phyloP scores from a whole-genome alignment of 2,888 invertebrate species.

The Orthosia gothica region DNA sequence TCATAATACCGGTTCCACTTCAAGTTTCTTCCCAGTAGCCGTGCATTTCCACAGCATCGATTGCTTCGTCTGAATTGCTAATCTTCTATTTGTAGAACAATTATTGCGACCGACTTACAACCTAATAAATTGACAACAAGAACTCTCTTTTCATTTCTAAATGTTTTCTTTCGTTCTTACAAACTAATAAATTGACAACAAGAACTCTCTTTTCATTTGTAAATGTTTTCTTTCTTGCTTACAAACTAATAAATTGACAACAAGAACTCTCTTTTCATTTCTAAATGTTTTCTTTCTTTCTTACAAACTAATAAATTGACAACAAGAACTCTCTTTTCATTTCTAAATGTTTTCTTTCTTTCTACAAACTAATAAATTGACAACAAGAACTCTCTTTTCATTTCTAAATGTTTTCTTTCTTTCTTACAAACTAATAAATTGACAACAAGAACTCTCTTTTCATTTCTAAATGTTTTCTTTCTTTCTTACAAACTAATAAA shows the following conservation, averaged over 20 bases:
- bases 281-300: no score
- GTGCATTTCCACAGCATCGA: constrained; percentile 23
- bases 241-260: constrained; percentile 1
- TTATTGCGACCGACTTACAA: constrained; percentile 29
- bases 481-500: constrained; percentile 6
- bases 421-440: constrained; percentile 5
- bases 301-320: constrained; percentile 2
- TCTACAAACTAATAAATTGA: neutral
- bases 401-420: no score
- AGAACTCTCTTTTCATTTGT: constrained; percentile 12
- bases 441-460: constrained; percentile 6
- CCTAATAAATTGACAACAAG: constrained; percentile 7
- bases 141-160: no score
- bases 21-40: constrained; percentile 49
- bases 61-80: constrained; percentile 46
- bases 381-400: constrained; percentile 10
- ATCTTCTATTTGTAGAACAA: constrained; percentile 36
- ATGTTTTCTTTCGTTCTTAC: no score
- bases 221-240: no score
- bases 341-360: no score
- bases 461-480: no score
- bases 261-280: constrained; percentile 12
- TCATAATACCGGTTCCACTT: constrained; percentile 48
- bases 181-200: constrained; percentile 4
- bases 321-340: constrained; percentile 13